These are phyloP conservation scores for Probaryconus sp. DNA, from an alignment of 1,140 invertebrate genomes.

Conservation along the genomic window DNA sequence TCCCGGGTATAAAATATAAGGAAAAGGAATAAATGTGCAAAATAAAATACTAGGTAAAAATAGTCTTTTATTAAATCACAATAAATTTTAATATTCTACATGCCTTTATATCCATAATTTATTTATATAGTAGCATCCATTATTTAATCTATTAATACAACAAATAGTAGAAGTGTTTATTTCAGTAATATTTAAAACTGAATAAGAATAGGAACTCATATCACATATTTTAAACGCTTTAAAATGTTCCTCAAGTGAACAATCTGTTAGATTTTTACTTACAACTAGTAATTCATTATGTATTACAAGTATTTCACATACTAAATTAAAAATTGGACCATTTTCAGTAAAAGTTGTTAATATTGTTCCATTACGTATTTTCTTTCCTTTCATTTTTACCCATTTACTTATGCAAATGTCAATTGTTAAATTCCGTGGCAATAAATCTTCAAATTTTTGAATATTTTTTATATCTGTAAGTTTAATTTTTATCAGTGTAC, in stretches of 20 bases:
- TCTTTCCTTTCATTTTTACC: constrained; percentile 8
- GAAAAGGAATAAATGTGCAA: too few species aligned
- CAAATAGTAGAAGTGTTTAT: too few species aligned
- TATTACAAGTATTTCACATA: not conserved
- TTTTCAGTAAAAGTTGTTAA: not conserved
- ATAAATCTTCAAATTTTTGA: not conserved
- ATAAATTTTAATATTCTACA: too few species aligned
- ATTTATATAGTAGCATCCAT: too few species aligned
- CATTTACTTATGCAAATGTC: not conserved
- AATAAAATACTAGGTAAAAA: too few species aligned
- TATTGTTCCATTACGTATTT: constrained; percentile 11
- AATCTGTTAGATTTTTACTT: constrained; percentile 17
- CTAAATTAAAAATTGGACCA: not conserved
- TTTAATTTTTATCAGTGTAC: constrained; percentile 8
- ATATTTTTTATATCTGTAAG: not conserved
- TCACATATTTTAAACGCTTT: constrained; percentile 25
- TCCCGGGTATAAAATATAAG: too few species aligned
- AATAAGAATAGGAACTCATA: too few species aligned
- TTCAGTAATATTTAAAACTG: too few species aligned
- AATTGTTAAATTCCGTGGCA: not conserved
- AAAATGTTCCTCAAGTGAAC: constrained; percentile 18
- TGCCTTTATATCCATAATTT: too few species aligned
- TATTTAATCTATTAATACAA: too few species aligned
- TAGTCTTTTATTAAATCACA: too few species aligned
- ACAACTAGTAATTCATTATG: constrained; percentile 4